A percentile compares a stretch with the other conserved stretches of the same genome.
Conservation (phyloP, 1,140 invertebrate genomes). For the Halyomorpha halys region DNA sequence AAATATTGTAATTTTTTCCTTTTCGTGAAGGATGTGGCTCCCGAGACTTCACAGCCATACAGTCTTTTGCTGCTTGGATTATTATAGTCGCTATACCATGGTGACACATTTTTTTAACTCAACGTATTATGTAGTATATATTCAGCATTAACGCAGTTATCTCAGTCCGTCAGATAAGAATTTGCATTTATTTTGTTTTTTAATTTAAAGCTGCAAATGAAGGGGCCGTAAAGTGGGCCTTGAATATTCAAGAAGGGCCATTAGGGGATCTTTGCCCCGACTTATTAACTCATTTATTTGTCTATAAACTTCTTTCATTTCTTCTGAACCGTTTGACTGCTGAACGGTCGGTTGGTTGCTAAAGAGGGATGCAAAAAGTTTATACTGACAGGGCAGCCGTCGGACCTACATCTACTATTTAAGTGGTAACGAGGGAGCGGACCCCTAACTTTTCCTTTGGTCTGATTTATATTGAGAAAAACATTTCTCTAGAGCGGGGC, state of each 20-base stretch:
- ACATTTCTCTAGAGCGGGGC: not conserved
- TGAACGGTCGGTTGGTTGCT: not conserved
- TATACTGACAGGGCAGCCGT: conserved; percentile 2
- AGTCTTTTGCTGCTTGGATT: no score
- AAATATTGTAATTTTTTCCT: no score
- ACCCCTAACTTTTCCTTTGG: not conserved
- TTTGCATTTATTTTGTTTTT: no score
- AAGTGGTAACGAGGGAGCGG: conserved; percentile 11
- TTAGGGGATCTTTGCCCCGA: not conserved
- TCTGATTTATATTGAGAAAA: conserved; percentile 10
- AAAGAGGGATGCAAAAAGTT: conserved; percentile 5
- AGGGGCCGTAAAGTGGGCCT: not conserved
- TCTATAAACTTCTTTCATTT: conserved; percentile 17
- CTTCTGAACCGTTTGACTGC: not conserved
- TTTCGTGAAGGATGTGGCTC: no score
- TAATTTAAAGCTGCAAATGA: no score
- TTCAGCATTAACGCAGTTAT: no score
- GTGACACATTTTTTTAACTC: no score
- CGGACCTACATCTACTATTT: conserved; percentile 7
- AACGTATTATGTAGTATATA: no score
- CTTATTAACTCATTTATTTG: conserved; percentile 16
- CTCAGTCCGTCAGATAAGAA: no score
- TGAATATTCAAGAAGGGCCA: not conserved
- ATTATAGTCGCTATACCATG: no score
- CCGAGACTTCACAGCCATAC: no score